Evolutionary conservation across 2,888 invertebrate species (phyloP), one percentile per base, ranked within the genome.

Genomic region (Yponomeuta plumbellus): DNA sequence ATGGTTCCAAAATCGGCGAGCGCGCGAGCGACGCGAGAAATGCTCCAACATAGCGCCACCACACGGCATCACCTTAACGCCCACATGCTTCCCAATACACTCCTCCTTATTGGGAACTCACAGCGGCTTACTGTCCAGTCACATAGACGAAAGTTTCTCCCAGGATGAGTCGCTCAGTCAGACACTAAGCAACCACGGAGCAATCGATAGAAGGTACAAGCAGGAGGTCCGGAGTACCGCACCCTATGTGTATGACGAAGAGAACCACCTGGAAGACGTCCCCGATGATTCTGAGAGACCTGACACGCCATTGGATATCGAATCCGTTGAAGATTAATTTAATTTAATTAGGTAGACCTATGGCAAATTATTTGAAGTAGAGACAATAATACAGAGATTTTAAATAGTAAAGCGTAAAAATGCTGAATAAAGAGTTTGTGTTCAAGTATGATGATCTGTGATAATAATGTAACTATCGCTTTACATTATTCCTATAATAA

Each of bases 1-100:
- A 73, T 96, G 96, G 96, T 96, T 96, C 79, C 96, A 96, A 92
- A 96, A 96, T 80, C 93, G 96, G 62, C 92, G 96, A 64, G 96
- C 96, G 0, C 91, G 96, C 44, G 95, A 95, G 75, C 87, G 95
- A 71, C 91, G 95, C 72, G 96, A 96, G 81, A 93, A 92, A 74
- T 80, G 77, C 66, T 71, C 74, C 1, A 80, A 70, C 26, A 83
- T 90, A 1, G 71, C 77, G 0, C 88, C 88, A 0, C 90, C 90
- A 1, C 73, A 77, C 23, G 83, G 80, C 1, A 76, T 88, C 1
- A 75, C 86, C 1, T 71, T 91, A n/a, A 83, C 85, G 4, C 79
- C 90, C 0, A 85, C 86, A 0, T 68, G 77, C 8, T 63, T 68
- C 6, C 64, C 69, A 2, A 70, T 34, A 23, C 34, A 56, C n/a